Evolutionary conservation across 2,888 invertebrate species (phyloP).

Genomic region (Stenichneumon culpator): DNA sequence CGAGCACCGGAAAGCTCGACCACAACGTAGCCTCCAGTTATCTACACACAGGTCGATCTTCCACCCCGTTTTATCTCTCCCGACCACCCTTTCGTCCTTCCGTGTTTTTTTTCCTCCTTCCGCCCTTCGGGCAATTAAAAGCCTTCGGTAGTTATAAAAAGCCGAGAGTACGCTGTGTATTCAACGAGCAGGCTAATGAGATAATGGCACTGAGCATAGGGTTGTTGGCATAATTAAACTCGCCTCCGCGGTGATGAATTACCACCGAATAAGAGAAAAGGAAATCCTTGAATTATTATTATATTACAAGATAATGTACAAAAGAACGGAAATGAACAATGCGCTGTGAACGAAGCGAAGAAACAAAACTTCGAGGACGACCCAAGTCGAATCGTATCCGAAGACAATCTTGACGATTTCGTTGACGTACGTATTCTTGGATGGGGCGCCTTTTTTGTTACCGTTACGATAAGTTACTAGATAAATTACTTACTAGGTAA

Average conservation of each 20-base stretch:
- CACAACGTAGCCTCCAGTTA: conserved; percentile 37
- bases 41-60: conserved; percentile 55
- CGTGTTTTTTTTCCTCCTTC: conserved; percentile 8
- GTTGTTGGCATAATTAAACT: conserved; percentile 44
- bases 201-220: conserved; percentile 34
- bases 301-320: conserved; percentile 65
- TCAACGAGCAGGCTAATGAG: conserved; percentile 24
- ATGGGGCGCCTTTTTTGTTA: not conserved
- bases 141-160: conserved; percentile 9
- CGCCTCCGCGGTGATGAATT: conserved; percentile 19
- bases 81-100: not conserved
- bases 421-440: not conserved
- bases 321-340: conserved; percentile 19
- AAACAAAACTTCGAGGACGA: conserved; percentile 4
- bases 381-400: not conserved
- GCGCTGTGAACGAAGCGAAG: not conserved
- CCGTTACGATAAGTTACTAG: conserved; percentile 35
- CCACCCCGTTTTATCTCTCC: conserved; percentile 42
- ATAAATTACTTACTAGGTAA: conserved; percentile 57
- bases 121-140: conserved; percentile 51
- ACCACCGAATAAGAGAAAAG: conserved; percentile 34
- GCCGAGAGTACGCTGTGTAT: conserved; percentile 13
- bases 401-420: not conserved
- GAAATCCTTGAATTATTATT: conserved; percentile 16
- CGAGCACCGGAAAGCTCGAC: conserved; percentile 34